Conservation (phyloP, 2,888 invertebrate genomes). For the Zelleria hepariella region DNA sequence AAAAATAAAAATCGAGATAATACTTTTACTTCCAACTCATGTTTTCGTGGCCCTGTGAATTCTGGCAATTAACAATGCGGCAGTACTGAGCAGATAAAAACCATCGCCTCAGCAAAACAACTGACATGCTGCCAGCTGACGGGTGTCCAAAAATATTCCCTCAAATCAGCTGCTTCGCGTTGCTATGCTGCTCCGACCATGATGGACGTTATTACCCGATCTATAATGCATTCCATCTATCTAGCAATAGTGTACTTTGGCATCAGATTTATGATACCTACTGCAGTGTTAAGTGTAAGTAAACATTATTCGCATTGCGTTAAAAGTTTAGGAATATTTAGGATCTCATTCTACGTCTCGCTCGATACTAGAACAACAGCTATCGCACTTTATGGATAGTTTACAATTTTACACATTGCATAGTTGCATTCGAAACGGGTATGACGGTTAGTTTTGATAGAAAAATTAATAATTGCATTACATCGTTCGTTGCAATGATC, state of each 20-base stretch:
- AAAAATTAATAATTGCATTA: too few relatives aligned
- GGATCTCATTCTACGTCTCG: too few relatives aligned
- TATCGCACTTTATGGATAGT: too few relatives aligned
- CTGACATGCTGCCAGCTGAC: background rate
- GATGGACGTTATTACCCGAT: slow-evolving; percentile 18
- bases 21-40: background rate
- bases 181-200: slow-evolving; percentile 10
- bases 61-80: background rate
- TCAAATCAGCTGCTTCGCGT: slow-evolving; percentile 14
- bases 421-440: too few relatives aligned
- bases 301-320: too few relatives aligned
- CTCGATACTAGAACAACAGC: too few relatives aligned
- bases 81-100: background rate
- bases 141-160: slow-evolving; percentile 5
- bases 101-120: background rate
- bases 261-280: slow-evolving; percentile 2
- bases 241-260: slow-evolving; percentile 22
- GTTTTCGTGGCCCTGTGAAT: background rate
- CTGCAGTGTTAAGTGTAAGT: too few relatives aligned
- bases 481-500: background rate
- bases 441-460: too few relatives aligned
- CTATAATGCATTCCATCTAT: slow-evolving; percentile 9
- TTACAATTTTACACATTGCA: too few relatives aligned
- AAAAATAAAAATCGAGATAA: too few relatives aligned
- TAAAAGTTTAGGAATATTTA: too few relatives aligned